Conservation (phyloP, 2,113 vertebrate species). For the Campylomormyrus numenius region DNA sequence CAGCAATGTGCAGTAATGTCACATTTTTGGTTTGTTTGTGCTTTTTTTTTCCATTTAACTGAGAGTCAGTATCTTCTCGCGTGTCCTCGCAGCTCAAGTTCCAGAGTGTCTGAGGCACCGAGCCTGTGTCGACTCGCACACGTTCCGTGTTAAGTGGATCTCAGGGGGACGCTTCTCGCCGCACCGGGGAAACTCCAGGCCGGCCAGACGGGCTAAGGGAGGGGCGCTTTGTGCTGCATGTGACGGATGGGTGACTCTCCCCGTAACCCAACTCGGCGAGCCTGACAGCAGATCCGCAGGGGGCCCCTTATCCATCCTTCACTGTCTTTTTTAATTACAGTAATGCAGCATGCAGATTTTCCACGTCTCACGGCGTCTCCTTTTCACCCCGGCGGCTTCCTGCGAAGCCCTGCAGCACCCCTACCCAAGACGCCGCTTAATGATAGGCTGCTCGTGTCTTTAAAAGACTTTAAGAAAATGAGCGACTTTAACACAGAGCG, state of each 20-base stretch:
- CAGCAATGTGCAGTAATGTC: not conserved
- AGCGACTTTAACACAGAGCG: not conserved
- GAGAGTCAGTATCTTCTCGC: not conserved
- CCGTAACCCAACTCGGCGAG: not conserved
- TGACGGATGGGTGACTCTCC: not conserved
- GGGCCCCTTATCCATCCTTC: not conserved
- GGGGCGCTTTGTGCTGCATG: not conserved
- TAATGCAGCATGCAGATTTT: not conserved
- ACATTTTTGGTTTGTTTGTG: not conserved
- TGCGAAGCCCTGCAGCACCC: not conserved
- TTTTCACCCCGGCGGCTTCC: not conserved
- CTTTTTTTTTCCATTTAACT: not conserved
- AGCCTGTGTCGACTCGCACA: not conserved
- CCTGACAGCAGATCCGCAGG: not conserved
- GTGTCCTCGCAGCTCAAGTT: not conserved
- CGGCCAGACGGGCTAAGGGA: not conserved
- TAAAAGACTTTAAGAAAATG: not conserved
- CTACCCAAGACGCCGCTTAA: not conserved
- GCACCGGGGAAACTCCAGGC: not conserved
- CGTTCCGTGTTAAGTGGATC: not conserved
- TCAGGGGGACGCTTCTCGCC: not conserved
- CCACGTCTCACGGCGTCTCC: not conserved
- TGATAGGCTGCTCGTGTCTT: not conserved
- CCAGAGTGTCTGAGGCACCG: not conserved
- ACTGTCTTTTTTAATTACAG: conserved; percentile 7